Evolutionary conservation across 2,113 vertebrate species (phyloP).

Genomic region (Silurus meridionalis): DNA sequence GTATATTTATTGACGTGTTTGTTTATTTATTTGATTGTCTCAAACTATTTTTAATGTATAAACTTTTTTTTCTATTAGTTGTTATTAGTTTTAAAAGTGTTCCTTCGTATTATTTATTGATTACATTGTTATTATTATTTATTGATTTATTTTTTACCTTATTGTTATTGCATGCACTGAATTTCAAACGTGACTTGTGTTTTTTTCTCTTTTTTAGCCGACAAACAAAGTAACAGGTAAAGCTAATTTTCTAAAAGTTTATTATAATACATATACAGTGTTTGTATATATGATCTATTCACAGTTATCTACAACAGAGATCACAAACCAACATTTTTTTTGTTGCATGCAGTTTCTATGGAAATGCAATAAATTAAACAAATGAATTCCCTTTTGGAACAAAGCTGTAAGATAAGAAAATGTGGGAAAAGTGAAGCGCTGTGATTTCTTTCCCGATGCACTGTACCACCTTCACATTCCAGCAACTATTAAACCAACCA

Average conservation of each 20-base stretch:
- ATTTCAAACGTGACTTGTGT: neutral
- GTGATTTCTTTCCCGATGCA: too few species aligned
- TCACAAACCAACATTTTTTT: too few species aligned
- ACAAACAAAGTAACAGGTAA: constrained; percentile 20
- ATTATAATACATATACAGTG: neutral
- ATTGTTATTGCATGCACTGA: neutral
- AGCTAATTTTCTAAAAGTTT: neutral
- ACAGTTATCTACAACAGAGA: neutral
- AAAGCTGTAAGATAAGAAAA: too few species aligned
- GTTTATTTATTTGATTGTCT: neutral
- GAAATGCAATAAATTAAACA: too few species aligned
- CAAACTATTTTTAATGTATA: neutral
- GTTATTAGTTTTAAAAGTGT: neutral
- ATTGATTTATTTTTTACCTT: neutral
- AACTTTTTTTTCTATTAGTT: neutral
- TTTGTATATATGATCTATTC: neutral
- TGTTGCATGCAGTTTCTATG: too few species aligned
- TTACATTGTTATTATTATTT: neutral
- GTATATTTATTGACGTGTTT: neutral
- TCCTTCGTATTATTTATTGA: neutral
- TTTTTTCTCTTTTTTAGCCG: constrained; percentile 9
- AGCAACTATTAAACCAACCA: too few species aligned
- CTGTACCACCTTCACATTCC: too few species aligned
- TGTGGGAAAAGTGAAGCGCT: too few species aligned
- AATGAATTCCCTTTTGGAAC: too few species aligned